Base-by-base conservation (phyloP, 2,113 vertebrate species). In the Orthochromis malagaraziensis region DNA sequence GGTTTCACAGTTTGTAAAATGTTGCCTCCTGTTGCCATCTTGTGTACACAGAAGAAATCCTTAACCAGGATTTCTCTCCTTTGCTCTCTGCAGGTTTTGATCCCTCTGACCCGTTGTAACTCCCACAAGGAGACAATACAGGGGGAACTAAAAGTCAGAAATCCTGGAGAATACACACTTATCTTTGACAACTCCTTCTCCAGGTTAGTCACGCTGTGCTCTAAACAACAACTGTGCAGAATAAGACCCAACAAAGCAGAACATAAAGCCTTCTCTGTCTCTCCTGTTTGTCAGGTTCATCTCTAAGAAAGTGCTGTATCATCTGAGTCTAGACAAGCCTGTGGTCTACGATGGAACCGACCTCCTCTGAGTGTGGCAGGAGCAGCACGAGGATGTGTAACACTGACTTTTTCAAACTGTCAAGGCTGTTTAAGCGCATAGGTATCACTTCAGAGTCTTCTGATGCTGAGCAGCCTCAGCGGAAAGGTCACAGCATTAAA, bases 101-200 rank as follows among this genome's bases (percentile, higher is more conserved):
- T 99, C 86, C 97, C 98, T 13, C 97, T 97, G 91, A 99, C 97
- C 10, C 97, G 98, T 70, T 99, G 98, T 89, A 97, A 97, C 82
- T 98, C 98, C 53, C 98, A 99, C 92, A 98, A 97, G 93, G 97
- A 99, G 93, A 97, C 93, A 5, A 97, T 99, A 91, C 97, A 96
- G 92, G 98, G 98, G 7, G 97, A 99, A 84, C 95, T 99, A 83
- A 99, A 98, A 91, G 97, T 97, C 57, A 95, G 97, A 88, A 96
- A 97, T 1, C 31, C 97, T 1, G 98, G 98, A 90, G 95, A 98
- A 90, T 99, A 99, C 95, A 96, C 96, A 0, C 97, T 99, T 10
- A 96, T 99, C 95, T 99, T 99, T 54, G 98, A 99, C 96, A 99
- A 99, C 94, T 98, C 98, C 4, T 99, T 99, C 89, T 99, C 98